phyloP scores from a whole-genome alignment of 2,888 invertebrate genomes.

The Villa cingulata region DNA sequence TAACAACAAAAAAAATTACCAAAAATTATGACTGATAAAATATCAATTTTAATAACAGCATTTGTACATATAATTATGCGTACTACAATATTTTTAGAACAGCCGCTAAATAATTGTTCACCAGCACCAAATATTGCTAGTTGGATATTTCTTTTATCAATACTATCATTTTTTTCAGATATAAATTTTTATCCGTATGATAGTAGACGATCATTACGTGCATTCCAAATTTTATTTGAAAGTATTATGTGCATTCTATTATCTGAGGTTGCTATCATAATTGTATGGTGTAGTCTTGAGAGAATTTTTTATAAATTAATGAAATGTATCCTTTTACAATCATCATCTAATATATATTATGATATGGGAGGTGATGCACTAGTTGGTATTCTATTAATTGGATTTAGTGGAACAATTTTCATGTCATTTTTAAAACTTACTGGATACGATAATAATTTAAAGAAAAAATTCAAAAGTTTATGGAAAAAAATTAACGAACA shows the following conservation, averaged over 20 bases:
- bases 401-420: too few species aligned
- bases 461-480: too few species aligned
- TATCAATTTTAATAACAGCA: neutral
- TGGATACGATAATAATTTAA: too few species aligned
- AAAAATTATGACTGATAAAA: neutral
- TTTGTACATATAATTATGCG: conserved; percentile 7
- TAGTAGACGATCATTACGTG: conserved; percentile 4
- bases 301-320: conserved; percentile 7
- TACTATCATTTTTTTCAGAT: conserved; percentile 7
- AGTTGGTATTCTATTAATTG: neutral
- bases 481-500: too few species aligned
- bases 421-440: too few species aligned
- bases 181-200: conserved; percentile 7
- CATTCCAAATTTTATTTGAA: conserved; percentile 10
- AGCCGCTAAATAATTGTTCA: neutral
- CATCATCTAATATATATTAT: conserved; percentile 10
- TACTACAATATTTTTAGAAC: neutral
- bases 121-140: conserved; percentile 6
- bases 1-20: too few species aligned
- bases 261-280: conserved; percentile 10
- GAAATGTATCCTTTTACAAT: conserved; percentile 11
- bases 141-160: conserved; percentile 7
- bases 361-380: conserved; percentile 14
- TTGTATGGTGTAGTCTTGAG: conserved; percentile 12
- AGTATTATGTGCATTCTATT: conserved; percentile 8